Base-by-base conservation (phyloP, 2,888 invertebrate species). In the Bibio marci region DNA sequence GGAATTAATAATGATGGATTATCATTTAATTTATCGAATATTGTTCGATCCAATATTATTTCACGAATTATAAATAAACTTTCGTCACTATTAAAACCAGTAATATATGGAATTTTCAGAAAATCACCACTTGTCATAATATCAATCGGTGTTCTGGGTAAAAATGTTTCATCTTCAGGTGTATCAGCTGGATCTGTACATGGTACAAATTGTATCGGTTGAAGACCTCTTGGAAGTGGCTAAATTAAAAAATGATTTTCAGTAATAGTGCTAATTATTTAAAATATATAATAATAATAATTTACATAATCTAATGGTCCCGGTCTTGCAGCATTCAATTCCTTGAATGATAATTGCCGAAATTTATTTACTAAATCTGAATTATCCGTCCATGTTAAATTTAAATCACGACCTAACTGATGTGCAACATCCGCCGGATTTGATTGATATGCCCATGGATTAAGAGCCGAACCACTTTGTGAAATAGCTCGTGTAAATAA, bases 391-490 rank as follows among this genome's bases (percentile, higher is more conserved):
- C 65, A 66, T 10, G 72, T 69, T 47, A 79, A 79, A 26, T 77
- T 76, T 15, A 78, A 58, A 3, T 66, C 52, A n/a, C 56, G 51
- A 0, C 71, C 73, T 15, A 79, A 50, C 40, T 67, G 61, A 44
- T 61, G 63, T 1, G 77, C 67, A 49, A 75, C 77, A 48, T 72
- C 67, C 4, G 62, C 57, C 0, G 72, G 65, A 36, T 67, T 66
- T 46, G 69, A 65, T 8, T 67, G 58, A 45, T 70, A 61, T 0
- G 72, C 59, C 70, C 70, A 70, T 2, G 71, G 65, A 22, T 69
- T 59, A 31, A 79, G 61, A 0, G 73, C 67, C 1, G 70, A 63
- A 0, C 80, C 80, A 48, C 80, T 80, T 56, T 69, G 68, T 0
- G 76, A 73, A 40, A 79, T 70, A 6, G 75, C 79, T 18, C 69